Evolutionary conservation across 2,113 vertebrate species (phyloP).

Genomic region (Rhodinocichla rosea): DNA sequence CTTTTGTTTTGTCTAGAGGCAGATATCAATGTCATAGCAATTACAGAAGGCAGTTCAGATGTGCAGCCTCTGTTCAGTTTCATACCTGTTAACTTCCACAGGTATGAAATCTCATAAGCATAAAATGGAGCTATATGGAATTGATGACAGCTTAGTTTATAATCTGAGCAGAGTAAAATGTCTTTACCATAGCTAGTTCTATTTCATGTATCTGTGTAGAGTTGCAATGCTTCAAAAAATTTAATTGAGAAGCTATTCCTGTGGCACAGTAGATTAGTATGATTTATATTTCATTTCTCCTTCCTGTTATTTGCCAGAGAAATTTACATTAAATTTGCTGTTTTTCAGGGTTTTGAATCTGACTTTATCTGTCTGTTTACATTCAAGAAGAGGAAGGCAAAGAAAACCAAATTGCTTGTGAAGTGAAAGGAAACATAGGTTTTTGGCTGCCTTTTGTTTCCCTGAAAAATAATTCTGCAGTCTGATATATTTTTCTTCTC

Average conservation of each 20-base stretch:
- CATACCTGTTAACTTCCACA: background rate
- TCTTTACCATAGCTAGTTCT: background rate
- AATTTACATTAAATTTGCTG: background rate
- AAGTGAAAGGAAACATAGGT: background rate
- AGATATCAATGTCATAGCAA: background rate
- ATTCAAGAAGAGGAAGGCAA: background rate
- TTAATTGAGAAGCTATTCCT: background rate
- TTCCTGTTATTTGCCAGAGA: background rate
- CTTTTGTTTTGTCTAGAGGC: background rate
- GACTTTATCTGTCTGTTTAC: background rate
- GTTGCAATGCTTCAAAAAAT: background rate
- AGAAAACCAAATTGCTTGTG: background rate
- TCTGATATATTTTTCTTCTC: background rate
- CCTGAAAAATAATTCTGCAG: background rate
- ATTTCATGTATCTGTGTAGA: background rate
- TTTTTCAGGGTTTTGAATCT: background rate
- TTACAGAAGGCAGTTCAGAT: background rate
- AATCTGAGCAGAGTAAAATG: background rate
- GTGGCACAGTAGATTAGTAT: background rate
- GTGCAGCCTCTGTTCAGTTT: background rate
- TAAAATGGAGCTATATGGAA: background rate
- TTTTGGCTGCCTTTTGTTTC: background rate
- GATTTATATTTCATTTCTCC: background rate
- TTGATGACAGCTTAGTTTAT: background rate
- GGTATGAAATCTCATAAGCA: background rate